A percentile compares a stretch with the other conserved stretches of the same genome.
Evolutionary conservation across 1,140 invertebrate genomes (phyloP).

Genomic region (Chymomyza costata): DNA sequence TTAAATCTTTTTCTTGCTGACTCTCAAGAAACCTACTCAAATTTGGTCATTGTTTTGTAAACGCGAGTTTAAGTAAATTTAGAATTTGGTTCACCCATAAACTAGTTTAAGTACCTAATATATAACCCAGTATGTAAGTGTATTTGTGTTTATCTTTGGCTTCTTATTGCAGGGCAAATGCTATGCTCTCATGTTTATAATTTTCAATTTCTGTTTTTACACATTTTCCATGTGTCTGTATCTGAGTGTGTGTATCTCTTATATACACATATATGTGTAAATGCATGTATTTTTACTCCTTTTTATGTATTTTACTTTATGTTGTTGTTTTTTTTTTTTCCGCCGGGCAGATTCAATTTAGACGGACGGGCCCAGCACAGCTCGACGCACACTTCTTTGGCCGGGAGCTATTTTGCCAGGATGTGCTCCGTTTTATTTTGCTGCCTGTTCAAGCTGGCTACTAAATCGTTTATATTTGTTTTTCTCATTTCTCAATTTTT

Average conservation of each 20-base stretch:
- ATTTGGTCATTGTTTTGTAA: too few species aligned
- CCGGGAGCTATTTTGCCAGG: slow-evolving; percentile 56
- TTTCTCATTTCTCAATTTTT: slow-evolving; percentile 31
- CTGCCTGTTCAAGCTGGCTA: slow-evolving; percentile 40
- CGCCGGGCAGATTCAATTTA: slow-evolving; percentile 56
- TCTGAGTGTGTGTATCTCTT: too few species aligned
- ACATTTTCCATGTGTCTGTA: too few species aligned
- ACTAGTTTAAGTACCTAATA: too few species aligned
- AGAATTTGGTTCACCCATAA: too few species aligned
- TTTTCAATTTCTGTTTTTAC: slow-evolving; percentile 53
- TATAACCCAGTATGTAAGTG: too few species aligned
- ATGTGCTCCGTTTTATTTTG: slow-evolving; percentile 23
- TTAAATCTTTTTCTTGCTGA: too few species aligned
- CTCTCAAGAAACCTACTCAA: too few species aligned
- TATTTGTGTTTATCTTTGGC: too few species aligned
- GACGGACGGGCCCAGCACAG: slow-evolving; percentile 16
- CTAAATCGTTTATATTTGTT: slow-evolving; percentile 71
- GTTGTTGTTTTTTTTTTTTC: slow-evolving; percentile 19
- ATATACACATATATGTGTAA: too few species aligned
- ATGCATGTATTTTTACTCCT: slow-evolving; percentile 45
- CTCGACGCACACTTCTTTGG: slow-evolving; percentile 55
- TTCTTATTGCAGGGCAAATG: too few species aligned
- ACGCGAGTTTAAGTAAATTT: too few species aligned
- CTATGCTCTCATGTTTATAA: slow-evolving; percentile 43
- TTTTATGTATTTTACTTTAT: slow-evolving; percentile 18